Percentiles rank a stretch among this genome's conserved stretches.
Evolutionary conservation across 2,888 invertebrate species (phyloP).

Genomic region (Melanotus villosus): DNA sequence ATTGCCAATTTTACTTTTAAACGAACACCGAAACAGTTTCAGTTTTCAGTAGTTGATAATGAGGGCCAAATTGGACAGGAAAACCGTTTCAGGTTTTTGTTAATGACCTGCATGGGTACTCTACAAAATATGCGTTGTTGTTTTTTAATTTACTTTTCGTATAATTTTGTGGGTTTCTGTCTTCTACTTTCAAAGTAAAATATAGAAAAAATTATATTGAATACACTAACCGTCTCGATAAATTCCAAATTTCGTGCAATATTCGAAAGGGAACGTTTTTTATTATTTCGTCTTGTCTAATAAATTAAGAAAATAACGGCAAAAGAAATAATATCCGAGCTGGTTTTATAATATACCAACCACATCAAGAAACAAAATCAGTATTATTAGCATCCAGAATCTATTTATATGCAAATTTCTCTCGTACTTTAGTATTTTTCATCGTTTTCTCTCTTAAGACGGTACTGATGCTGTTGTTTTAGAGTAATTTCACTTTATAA

Average conservation of each 20-base stretch:
- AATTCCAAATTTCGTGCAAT: constrained; percentile 14
- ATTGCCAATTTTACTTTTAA: no score
- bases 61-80: no score
- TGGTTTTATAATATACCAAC: constrained; percentile 50
- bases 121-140: no score
- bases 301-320: constrained; percentile 38
- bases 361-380: constrained; percentile 52
- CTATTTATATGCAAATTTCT: constrained; percentile 54
- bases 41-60: no score
- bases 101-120: no score
- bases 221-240: neutral
- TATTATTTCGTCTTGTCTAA: constrained; percentile 30
- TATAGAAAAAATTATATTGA: neutral
- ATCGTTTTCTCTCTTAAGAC: constrained; percentile 44
- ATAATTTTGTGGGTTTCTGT: no score
- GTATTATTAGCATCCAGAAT: constrained; percentile 53
- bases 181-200: no score
- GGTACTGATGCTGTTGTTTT: constrained; percentile 39
- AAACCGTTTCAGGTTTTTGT: no score
- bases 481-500: constrained; percentile 38
- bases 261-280: constrained; percentile 30
- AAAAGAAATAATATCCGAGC: constrained; percentile 41
- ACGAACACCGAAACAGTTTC: no score
- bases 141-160: no score
- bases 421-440: constrained; percentile 46